phyloP scores from a whole-genome alignment of 2,113 vertebrate genomes.

The Perognathus longimembris region DNA sequence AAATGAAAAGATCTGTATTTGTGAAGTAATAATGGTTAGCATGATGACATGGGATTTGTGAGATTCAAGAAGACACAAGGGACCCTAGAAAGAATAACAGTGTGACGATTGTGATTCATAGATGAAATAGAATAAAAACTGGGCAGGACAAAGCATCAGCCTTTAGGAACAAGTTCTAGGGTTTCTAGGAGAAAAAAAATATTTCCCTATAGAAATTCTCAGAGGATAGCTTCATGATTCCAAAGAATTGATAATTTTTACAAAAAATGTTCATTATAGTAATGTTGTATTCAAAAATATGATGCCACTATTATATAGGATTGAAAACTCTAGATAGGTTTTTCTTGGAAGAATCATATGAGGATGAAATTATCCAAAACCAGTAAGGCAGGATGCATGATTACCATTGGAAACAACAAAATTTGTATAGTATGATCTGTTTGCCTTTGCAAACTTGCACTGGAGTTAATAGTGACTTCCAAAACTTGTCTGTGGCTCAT shows the following conservation, averaged over 20 bases:
- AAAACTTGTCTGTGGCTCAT: neutral
- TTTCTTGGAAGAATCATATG: neutral
- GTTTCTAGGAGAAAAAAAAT: neutral
- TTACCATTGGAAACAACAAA: neutral
- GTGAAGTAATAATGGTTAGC: neutral
- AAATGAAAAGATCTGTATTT: neutral
- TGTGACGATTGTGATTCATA: rapidly evolving
- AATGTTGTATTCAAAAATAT: neutral
- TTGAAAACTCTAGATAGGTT: neutral
- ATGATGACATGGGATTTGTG: neutral
- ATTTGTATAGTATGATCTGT: neutral
- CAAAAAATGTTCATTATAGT: neutral
- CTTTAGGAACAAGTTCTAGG: neutral
- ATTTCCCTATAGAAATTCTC: neutral
- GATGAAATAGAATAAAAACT: neutral
- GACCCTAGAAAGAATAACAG: too few relatives aligned
- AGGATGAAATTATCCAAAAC: neutral
- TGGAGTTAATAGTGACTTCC: neutral
- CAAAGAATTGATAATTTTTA: neutral
- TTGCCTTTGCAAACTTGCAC: neutral
- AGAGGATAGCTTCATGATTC: neutral
- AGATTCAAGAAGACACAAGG: neutral
- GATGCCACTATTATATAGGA: neutral
- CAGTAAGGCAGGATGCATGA: too few relatives aligned
- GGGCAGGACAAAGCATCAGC: neutral